A percentile compares a stretch with the other conserved stretches of the same genome.
Conservation (phyloP, 1,140 invertebrate genomes). For the Venturia canescens region DNA sequence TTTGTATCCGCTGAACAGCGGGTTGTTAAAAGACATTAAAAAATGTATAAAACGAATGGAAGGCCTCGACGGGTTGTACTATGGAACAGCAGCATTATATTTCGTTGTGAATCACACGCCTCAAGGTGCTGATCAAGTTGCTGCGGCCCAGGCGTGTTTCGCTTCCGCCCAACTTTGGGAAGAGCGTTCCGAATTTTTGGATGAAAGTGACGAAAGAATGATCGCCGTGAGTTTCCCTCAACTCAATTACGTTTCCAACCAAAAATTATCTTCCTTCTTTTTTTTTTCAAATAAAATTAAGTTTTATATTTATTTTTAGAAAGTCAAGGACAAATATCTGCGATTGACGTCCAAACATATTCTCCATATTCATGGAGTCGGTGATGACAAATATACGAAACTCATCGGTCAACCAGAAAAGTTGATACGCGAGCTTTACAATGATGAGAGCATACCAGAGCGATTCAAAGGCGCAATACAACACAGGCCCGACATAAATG, state of each 20-base stretch:
- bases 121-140: slow-evolving; percentile 73
- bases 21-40: slow-evolving; percentile 69
- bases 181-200: slow-evolving; percentile 46
- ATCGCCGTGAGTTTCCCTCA: slow-evolving; percentile 51
- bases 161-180: slow-evolving; percentile 61
- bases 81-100: slow-evolving; percentile 70
- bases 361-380: slow-evolving; percentile 68
- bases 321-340: slow-evolving; percentile 71
- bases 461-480: slow-evolving; percentile 59
- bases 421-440: slow-evolving; percentile 70
- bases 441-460: slow-evolving; percentile 70
- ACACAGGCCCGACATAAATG: slow-evolving; percentile 71
- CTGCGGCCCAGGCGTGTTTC: slow-evolving; percentile 72
- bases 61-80: slow-evolving; percentile 64
- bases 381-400: slow-evolving; percentile 66
- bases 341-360: slow-evolving; percentile 70
- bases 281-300: not conserved
- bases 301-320: slow-evolving; percentile 35
- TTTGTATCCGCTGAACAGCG: slow-evolving; percentile 60
- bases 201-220: slow-evolving; percentile 52
- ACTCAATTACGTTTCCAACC: not conserved
- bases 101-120: slow-evolving; percentile 73
- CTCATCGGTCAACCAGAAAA: slow-evolving; percentile 65
- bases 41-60: slow-evolving; percentile 69
- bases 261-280: too few relatives aligned